A percentile compares a stretch with the other conserved stretches of the same genome.
These are phyloP conservation scores for Tachystola acroxantha DNA, from an alignment of 2,888 invertebrate genomes.

Conservation along the genomic window DNA sequence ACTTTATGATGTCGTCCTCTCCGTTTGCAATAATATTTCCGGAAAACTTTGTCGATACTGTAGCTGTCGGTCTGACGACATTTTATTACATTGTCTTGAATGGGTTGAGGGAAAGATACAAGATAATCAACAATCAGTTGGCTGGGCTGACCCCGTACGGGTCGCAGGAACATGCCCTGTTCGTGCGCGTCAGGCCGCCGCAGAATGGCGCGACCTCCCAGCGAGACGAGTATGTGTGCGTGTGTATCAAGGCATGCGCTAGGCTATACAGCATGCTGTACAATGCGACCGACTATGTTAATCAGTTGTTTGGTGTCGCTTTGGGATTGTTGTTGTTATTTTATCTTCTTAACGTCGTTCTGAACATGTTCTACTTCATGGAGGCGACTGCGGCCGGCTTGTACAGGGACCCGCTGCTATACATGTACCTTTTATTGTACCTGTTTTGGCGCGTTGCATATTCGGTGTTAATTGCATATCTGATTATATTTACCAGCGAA, in stretches of 20 bases:
- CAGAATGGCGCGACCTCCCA: conserved; percentile 21
- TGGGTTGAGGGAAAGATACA: conserved; percentile 38
- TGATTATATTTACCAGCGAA: conserved; percentile 39
- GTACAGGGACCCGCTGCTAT: conserved; percentile 40
- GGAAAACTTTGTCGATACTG: conserved; percentile 34
- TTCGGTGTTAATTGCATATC: conserved; percentile 29
- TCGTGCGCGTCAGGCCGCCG: conserved; percentile 25
- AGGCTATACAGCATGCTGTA: conserved; percentile 42
- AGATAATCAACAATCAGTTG: conserved; percentile 40
- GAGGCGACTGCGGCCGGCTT: conserved; percentile 55
- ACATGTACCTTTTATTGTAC: conserved; percentile 40
- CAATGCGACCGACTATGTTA: conserved; percentile 25
- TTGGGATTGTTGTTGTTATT: conserved; percentile 33
- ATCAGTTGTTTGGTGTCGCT: conserved; percentile 36
- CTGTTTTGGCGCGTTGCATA: conserved; percentile 46
- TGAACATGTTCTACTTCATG: conserved; percentile 59
- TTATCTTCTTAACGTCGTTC: conserved; percentile 31
- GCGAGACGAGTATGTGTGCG: conserved; percentile 34
- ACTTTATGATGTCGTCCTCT: conserved; percentile 24
- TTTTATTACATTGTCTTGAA: conserved; percentile 37
- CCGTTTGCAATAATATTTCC: conserved; percentile 43
- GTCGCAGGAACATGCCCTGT: conserved; percentile 34
- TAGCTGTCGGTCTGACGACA: conserved; percentile 33
- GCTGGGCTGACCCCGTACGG: conserved; percentile 29
- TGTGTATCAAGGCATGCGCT: conserved; percentile 45